A percentile compares a stretch with the other conserved stretches of the same genome.
These are phyloP conservation scores for Scophthalmus maximus DNA, from an alignment of 2,113 vertebrate genomes.

Conservation along the genomic window DNA sequence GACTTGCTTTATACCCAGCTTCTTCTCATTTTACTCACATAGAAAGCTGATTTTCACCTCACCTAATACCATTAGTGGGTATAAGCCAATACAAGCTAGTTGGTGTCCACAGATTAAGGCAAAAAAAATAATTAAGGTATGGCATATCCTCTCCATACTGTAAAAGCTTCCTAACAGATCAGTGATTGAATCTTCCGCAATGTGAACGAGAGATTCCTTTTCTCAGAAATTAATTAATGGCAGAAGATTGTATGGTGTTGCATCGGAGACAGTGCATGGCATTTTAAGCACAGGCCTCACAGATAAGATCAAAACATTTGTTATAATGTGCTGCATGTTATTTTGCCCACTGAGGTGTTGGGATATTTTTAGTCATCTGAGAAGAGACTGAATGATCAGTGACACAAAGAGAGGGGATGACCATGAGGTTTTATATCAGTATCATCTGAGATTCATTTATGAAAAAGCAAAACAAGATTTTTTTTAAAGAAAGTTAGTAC, in stretches of 20 bases:
- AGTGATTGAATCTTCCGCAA: constrained; percentile 52
- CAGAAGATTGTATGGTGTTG: constrained; percentile 22
- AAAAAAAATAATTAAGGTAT: neutral
- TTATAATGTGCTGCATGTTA: constrained; percentile 9
- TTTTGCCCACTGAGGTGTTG: constrained; percentile 3
- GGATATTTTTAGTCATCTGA: constrained; percentile 11
- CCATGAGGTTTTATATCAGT: neutral
- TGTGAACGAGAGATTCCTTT: constrained; percentile 58
- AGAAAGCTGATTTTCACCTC: constrained; percentile 30
- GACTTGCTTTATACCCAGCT: neutral
- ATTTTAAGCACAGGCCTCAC: constrained; percentile 25
- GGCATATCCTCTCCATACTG: constrained; percentile 24
- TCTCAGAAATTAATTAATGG: constrained; percentile 70
- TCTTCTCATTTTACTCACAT: constrained; percentile 1
- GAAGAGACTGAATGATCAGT: neutral
- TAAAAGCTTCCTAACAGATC: constrained; percentile 61
- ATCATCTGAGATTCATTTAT: neutral
- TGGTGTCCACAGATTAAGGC: no score
- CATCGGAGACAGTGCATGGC: constrained; percentile 44
- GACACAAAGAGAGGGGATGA: neutral
- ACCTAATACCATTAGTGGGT: constrained; percentile 20
- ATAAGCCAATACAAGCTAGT: constrained; percentile 21
- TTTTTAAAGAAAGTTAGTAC: no score
- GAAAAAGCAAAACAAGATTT: neutral
- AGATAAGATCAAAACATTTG: constrained; percentile 15